These are phyloP conservation scores for Apeira syringaria DNA, from an alignment of 2,888 invertebrate species.

Conservation along the genomic window DNA sequence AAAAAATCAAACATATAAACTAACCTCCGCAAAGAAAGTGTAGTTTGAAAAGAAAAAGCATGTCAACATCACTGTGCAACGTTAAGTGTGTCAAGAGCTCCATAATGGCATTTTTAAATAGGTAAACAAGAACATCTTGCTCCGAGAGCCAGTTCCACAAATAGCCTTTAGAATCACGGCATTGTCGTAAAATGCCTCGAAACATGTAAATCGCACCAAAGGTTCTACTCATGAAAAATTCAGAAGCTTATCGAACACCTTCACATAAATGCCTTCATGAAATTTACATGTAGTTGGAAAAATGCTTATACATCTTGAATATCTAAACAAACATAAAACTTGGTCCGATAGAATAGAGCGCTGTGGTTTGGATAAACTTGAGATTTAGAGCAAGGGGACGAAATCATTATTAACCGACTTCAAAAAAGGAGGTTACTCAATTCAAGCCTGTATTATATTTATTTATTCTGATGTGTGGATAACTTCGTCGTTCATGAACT, in stretches of 20 bases:
- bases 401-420: too few relatives aligned
- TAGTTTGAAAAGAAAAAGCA: background rate
- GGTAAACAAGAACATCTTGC: constrained; percentile 29
- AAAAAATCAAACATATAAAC: too few relatives aligned
- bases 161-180: constrained; percentile 26
- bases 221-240: constrained; percentile 33
- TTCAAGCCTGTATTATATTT: too few relatives aligned
- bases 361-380: too few relatives aligned
- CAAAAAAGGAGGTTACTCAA: too few relatives aligned
- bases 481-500: too few relatives aligned
- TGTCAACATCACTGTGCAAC: constrained; percentile 28
- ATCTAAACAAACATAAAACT: constrained; percentile 7
- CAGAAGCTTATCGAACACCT: constrained; percentile 28
- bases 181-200: constrained; percentile 25
- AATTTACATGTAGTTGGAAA: constrained; percentile 20
- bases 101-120: constrained; percentile 29
- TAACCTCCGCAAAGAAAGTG: background rate
- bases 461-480: too few relatives aligned
- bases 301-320: constrained; percentile 15
- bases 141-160: constrained; percentile 24
- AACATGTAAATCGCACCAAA: constrained; percentile 26
- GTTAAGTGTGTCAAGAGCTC: constrained; percentile 33
- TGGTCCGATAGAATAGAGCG: constrained; percentile 5
- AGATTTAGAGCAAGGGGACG: too few relatives aligned
- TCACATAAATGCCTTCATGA: constrained; percentile 28